Evolutionary conservation across 2,888 invertebrate genomes (phyloP), one percentile per base, ranked within the genome.

Genomic region (Caenorhabditis panamensis): DNA sequence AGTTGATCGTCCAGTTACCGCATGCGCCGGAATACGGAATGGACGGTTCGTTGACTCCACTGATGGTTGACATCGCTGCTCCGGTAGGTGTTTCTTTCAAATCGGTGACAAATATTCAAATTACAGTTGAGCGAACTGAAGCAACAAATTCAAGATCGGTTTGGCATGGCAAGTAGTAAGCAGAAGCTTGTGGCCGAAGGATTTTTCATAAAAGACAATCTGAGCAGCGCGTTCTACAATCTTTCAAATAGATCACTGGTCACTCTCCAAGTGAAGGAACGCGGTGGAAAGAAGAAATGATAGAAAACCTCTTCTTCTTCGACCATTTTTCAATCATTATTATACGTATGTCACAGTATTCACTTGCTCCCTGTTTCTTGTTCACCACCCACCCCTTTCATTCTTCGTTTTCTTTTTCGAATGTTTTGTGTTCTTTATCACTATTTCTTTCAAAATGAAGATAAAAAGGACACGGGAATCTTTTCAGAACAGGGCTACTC

Each of bases 171-270:
- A 53, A 95, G 95, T 20, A 96, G 96, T 67, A 99, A 99, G 92
- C 98, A 99, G 92, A 97, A 99, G 92, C 93, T 99, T 84, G 95
- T 96, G 87, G 95, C 95, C 90, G 97, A 97, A 93, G 96, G 93
- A 37, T 94, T 98, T 92, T 99, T 98, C 93, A 95, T 98, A 93
- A 99, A 99, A 92, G 98, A 99, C 92, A 95, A 94, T 64, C 96
- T 97, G 91, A 94, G 95, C 0, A 93, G 97, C 92, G 98, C 96
- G 0, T 99, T 95, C 93, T 99, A 99, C 93, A 99, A 99, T 92
- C 94, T 98, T 82, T 93, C 94, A 11, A 95, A 95, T 37, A 95
- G 95, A 66, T 95, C 95, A 0, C 93, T 94, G 11, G 94, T 99
- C 47, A 95, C 95, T 86, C 93, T 99, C 81, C 95, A 96, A 91